Evolutionary conservation across 1,140 invertebrate genomes (phyloP).

Genomic region (Nebria ingens): DNA sequence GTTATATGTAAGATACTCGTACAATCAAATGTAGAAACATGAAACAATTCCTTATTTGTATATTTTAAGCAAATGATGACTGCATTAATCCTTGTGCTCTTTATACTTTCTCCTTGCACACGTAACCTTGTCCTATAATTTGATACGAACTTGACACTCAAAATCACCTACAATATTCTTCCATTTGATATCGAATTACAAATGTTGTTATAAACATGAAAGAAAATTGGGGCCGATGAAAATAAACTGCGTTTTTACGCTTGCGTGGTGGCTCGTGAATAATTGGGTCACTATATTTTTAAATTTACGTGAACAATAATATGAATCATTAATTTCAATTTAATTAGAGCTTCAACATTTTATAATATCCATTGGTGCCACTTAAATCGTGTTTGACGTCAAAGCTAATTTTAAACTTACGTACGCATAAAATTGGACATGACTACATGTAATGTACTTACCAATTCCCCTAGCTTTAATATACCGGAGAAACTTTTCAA

Average conservation of each 20-base stretch:
- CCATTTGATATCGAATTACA: no score
- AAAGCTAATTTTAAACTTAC: constrained; percentile 10
- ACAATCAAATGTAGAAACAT: not conserved
- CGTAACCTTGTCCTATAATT: not conserved
- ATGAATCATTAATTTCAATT: not conserved
- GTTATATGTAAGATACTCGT: not conserved
- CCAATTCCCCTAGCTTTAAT: constrained; percentile 62
- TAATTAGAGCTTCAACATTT: not conserved
- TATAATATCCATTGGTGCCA: no score
- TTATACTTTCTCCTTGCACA: not conserved
- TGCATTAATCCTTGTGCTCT: not conserved
- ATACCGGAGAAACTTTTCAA: constrained; percentile 59
- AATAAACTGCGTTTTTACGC: no score
- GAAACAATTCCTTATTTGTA: not conserved
- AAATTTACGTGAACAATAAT: no score
- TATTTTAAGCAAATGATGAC: not conserved
- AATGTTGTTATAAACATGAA: no score
- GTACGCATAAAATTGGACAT: constrained; percentile 3
- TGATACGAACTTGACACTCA: not conserved
- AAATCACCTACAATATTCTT: no score
- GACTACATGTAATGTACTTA: constrained; percentile 35
- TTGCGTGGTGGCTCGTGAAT: no score
- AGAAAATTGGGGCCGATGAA: not conserved
- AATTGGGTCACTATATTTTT: no score
- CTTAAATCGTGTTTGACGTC: no score